These are phyloP conservation scores for Pegoplata infirma DNA, from an alignment of 2,888 invertebrate species.

Conservation along the genomic window DNA sequence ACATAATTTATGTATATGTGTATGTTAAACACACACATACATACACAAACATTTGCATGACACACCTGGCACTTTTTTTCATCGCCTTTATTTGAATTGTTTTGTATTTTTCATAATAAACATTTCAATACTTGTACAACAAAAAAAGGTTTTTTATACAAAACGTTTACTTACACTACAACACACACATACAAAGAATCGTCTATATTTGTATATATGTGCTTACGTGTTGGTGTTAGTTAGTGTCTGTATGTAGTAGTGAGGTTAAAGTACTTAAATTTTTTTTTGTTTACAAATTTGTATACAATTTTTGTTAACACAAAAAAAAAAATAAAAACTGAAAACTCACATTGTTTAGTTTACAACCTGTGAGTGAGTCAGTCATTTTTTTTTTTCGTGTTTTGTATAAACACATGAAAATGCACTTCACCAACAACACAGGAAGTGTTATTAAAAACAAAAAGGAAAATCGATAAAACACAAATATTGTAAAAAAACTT, in stretches of 20 bases:
- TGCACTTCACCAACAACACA: constrained; percentile 38
- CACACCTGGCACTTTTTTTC: constrained; percentile 43
- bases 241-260: constrained; percentile 14
- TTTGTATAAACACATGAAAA: constrained; percentile 21
- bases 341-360: constrained; percentile 27
- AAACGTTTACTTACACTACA: background rate
- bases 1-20: background rate
- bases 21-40: background rate
- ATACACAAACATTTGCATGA: constrained; percentile 12
- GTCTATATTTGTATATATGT: background rate
- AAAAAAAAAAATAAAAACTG: background rate
- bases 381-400: background rate
- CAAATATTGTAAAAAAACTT: background rate
- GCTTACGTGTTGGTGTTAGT: background rate
- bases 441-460: constrained; percentile 35
- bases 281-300: background rate
- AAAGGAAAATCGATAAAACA: background rate
- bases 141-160: background rate
- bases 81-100: constrained; percentile 4
- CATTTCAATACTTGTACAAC: background rate
- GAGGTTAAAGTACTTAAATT: constrained; percentile 53
- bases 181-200: background rate
- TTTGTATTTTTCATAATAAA: background rate
- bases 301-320: constrained; percentile 37
- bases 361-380: constrained; percentile 26